Percentiles rank a stretch among this genome's conserved stretches.
Evolutionary conservation across 2,113 vertebrate species (phyloP).

Genomic region (Notechis scutatus): DNA sequence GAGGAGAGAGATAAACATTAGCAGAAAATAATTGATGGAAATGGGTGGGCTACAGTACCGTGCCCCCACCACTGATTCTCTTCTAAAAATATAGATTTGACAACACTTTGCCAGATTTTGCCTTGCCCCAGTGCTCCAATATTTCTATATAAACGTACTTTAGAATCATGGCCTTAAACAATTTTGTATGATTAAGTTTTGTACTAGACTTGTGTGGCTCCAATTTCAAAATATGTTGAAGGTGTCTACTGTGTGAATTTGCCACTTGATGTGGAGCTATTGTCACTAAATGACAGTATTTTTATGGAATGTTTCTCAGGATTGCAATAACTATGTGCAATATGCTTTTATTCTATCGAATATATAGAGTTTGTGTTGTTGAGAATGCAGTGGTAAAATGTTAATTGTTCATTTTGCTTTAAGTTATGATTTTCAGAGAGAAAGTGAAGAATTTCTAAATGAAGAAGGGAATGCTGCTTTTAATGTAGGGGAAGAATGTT

Average conservation of each 20-base stretch:
- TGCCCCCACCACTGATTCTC: background rate
- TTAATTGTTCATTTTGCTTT: conserved; percentile 29
- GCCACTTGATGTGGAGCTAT: background rate
- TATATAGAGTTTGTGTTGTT: background rate
- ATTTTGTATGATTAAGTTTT: background rate
- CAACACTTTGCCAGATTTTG: background rate
- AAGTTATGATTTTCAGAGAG: conserved; percentile 8
- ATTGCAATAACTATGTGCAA: conserved; percentile 61
- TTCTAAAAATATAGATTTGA: background rate
- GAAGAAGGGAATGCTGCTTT: background rate
- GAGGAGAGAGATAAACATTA: background rate
- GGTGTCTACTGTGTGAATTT: background rate
- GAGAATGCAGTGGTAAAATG: conserved; percentile 23
- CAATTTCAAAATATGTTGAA: conserved; percentile 4
- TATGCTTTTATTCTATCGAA: conserved; percentile 52
- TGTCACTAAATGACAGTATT: conserved; percentile 34
- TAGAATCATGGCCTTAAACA: background rate
- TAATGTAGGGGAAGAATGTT: background rate
- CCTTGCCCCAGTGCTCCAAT: background rate
- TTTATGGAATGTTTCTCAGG: conserved; percentile 49
- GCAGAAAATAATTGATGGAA: background rate
- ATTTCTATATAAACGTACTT: background rate
- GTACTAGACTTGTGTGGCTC: background rate
- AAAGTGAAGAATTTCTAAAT: background rate
- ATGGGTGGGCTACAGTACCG: background rate